Conservation (phyloP, 2,797 vertebrate genomes). For the Tympanoctomys barrerae region DNA sequence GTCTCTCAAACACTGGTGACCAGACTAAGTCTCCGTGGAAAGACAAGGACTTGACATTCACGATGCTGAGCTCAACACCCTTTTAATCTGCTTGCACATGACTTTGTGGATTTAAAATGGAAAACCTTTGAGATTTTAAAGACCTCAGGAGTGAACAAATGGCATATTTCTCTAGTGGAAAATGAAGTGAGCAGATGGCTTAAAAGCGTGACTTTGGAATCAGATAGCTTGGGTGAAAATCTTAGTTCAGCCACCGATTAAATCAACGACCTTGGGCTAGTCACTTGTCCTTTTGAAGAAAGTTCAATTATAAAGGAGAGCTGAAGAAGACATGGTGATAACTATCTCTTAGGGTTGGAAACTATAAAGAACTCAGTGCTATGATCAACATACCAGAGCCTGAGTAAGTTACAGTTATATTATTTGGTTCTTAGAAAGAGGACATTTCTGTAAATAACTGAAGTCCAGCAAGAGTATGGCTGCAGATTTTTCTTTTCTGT, state of each 20-base stretch:
- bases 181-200: slow-evolving; percentile 55
- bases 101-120: slow-evolving; percentile 66
- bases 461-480: neutral
- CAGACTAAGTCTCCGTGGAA: slow-evolving; percentile 44
- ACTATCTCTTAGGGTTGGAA: neutral
- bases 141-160: slow-evolving; percentile 54
- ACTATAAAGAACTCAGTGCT: slow-evolving; percentile 20
- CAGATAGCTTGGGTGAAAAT: slow-evolving; percentile 54
- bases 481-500: neutral
- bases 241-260: slow-evolving; percentile 57
- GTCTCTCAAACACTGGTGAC: slow-evolving; percentile 28
- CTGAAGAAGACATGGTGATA: slow-evolving; percentile 35
- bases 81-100: slow-evolving; percentile 52
- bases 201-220: slow-evolving; percentile 31
- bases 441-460: slow-evolving; percentile 29
- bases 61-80: slow-evolving; percentile 60
- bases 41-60: slow-evolving; percentile 68
- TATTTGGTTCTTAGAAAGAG: slow-evolving; percentile 55
- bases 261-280: slow-evolving; percentile 46
- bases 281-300: slow-evolving; percentile 58
- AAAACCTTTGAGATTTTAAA: slow-evolving; percentile 59
- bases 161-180: slow-evolving; percentile 50
- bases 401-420: slow-evolving; percentile 11
- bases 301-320: slow-evolving; percentile 54
- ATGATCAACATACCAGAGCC: slow-evolving; percentile 14